These are phyloP conservation scores for Rotaria macrura DNA, from an alignment of 2,888 invertebrate species.

Conservation along the genomic window DNA sequence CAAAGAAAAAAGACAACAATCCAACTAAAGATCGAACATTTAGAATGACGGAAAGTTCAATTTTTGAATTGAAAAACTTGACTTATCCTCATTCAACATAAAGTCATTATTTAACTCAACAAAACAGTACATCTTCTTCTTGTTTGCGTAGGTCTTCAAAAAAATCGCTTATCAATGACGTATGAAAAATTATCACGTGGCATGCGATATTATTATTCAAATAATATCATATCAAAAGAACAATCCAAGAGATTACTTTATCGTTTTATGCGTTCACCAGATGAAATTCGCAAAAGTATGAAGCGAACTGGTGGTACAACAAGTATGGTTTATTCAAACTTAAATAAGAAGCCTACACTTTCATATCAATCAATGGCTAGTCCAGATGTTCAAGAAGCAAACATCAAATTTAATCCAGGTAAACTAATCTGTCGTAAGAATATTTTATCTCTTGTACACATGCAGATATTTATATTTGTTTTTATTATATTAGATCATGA, in stretches of 20 bases:
- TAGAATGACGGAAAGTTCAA: no score
- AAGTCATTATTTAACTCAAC: no score
- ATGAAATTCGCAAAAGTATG: slow-evolving; percentile 21
- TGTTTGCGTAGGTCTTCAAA: slow-evolving; percentile 9
- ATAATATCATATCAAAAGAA: slow-evolving; percentile 32
- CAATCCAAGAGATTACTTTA: slow-evolving; percentile 30
- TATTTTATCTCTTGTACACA: no score
- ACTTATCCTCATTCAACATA: no score
- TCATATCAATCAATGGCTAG: background rate
- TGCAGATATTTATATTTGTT: no score
- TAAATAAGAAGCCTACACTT: background rate
- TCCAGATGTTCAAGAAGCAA: background rate
- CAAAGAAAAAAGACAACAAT: no score
- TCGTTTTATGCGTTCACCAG: slow-evolving; percentile 22
- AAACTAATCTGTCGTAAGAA: background rate
- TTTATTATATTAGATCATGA: background rate
- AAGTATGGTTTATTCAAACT: background rate
- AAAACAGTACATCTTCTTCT: no score
- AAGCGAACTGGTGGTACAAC: slow-evolving; percentile 5
- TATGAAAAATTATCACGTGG: slow-evolving; percentile 34
- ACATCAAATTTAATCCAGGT: background rate
- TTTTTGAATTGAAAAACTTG: no score
- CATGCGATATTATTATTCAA: slow-evolving; percentile 33
- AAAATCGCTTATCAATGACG: slow-evolving; percentile 34
- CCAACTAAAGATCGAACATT: no score